phyloP scores from a whole-genome alignment of 2,888 invertebrate genomes.

The Rhagonycha fulva region DNA sequence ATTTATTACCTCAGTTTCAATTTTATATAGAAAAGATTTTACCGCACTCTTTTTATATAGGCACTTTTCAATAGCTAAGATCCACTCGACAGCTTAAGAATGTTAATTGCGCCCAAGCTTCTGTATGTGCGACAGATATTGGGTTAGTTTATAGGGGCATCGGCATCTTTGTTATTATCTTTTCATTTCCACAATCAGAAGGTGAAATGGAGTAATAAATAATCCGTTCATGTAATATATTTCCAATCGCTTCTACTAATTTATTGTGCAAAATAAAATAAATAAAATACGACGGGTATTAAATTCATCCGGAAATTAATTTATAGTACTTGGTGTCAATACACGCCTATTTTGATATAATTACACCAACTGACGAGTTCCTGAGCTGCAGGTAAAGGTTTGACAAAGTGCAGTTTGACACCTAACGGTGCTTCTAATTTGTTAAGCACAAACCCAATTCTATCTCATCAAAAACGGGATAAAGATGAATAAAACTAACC shows the following conservation, averaged over 20 bases:
- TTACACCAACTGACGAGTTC: not conserved
- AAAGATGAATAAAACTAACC: not conserved
- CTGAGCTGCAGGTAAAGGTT: not conserved
- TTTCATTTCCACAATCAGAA: constrained; percentile 15
- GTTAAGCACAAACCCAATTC: too few relatives aligned
- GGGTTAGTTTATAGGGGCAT: constrained; percentile 7
- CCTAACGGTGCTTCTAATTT: too few relatives aligned
- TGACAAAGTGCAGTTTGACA: not conserved
- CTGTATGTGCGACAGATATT: constrained; percentile 16
- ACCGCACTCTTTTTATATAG: not conserved
- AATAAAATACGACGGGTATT: not conserved
- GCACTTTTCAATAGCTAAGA: constrained; percentile 1
- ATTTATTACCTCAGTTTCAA: not conserved
- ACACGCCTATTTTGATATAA: not conserved
- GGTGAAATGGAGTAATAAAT: constrained; percentile 17
- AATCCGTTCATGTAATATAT: constrained; percentile 6
- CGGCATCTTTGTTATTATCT: constrained; percentile 17
- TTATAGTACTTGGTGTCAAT: not conserved
- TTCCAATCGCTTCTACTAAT: constrained; percentile 5
- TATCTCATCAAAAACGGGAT: not conserved
- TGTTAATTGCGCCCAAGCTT: constrained; percentile 16
- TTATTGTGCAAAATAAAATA: constrained; percentile 5
- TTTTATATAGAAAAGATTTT: not conserved
- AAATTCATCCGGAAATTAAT: not conserved
- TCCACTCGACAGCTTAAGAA: constrained; percentile 13